phyloP scores from a whole-genome alignment of 2,888 invertebrate species.

The Ennomos quercinarius region DNA sequence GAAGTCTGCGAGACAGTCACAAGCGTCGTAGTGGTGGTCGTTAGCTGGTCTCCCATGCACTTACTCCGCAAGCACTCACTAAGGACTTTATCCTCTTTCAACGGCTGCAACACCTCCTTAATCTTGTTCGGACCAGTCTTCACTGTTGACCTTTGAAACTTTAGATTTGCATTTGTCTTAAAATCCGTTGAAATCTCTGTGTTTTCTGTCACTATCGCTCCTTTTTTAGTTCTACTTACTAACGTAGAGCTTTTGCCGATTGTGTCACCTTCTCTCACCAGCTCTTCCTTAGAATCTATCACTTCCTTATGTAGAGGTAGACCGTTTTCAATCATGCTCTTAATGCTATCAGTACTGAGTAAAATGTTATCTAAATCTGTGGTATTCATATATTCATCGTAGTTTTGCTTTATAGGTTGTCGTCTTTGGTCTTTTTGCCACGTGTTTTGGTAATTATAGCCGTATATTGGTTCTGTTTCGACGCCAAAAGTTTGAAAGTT shows the following conservation, averaged over 20 bases:
- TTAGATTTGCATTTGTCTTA: slow-evolving; percentile 70
- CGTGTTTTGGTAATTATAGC: slow-evolving; percentile 66
- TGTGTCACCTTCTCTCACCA: slow-evolving; percentile 70
- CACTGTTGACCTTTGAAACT: slow-evolving; percentile 74
- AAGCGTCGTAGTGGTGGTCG: slow-evolving; percentile 75
- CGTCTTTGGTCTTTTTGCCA: slow-evolving; percentile 84
- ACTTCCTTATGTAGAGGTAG: slow-evolving; percentile 71
- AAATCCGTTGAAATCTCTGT: slow-evolving; percentile 78
- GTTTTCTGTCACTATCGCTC: slow-evolving; percentile 77
- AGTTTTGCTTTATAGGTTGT: slow-evolving; percentile 76
- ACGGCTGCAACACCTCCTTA: slow-evolving; percentile 70
- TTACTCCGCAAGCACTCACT: slow-evolving; percentile 68
- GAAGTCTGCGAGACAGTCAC: slow-evolving; percentile 79
- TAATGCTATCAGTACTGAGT: slow-evolving; percentile 71
- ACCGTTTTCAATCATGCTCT: slow-evolving; percentile 74
- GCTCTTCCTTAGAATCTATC: slow-evolving; percentile 72
- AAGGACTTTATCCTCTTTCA: slow-evolving; percentile 70
- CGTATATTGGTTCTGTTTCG: slow-evolving; percentile 74
- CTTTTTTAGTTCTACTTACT: slow-evolving; percentile 72
- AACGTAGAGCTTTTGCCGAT: slow-evolving; percentile 75
- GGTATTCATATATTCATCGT: slow-evolving; percentile 69
- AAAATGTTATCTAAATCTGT: slow-evolving; percentile 74
- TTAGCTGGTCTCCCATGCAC: slow-evolving; percentile 73
- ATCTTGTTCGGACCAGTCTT: slow-evolving; percentile 72
- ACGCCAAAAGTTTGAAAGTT: slow-evolving; percentile 60